Evolutionary conservation across 2,113 vertebrate genomes (phyloP), one percentile per base, ranked within the genome.

Genomic region (Campylorhamphus procurvoides): DNA sequence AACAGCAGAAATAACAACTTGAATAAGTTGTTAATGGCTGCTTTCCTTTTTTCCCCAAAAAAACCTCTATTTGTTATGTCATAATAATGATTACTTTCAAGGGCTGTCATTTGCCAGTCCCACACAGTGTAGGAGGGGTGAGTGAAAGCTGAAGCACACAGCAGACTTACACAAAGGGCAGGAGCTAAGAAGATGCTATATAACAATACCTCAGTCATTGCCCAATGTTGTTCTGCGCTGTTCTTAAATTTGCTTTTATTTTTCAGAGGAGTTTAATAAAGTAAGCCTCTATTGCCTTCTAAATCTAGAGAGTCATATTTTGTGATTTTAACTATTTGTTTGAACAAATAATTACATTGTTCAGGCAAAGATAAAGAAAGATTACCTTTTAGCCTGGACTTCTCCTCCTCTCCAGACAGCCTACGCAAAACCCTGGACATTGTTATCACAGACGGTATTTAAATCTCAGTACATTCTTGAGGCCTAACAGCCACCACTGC

Each of bases 1-100:
- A 91, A 52, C 18, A 64, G 59, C 27, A 79, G 55, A 91, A 95
- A 84, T 66, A 82, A 49, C 60, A 84, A 55, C 67, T 67, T 60
- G 22, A 68, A 82, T 37, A 76, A 39, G 27, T 85, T 87, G 72
- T 67, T 87, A 79, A 90, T 86, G 22, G 17, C 15, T 82, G 79
- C 49, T 71, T 95, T 87, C 40, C 15, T 72, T 71, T 83, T 79
- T 68, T 50, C 3, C 18, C 42, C 46, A 24, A 25, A 49, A 31
- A 37, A 31, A 37, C 33, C 7, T 6, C 9, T 29, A 37, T n/a
- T 69, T 90, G 55, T 96, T 81, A 73, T 83, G 83, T 88, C 92
- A 85, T 73, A 93, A 94, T 81, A 94, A 47, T 74, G 79, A 80
- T 79, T 72, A 72, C 78, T 95, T 96, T 95, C 76, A 87, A 86